Evolutionary conservation across 2,888 invertebrate genomes (phyloP).

Genomic region (Ophonus ardosiacus): DNA sequence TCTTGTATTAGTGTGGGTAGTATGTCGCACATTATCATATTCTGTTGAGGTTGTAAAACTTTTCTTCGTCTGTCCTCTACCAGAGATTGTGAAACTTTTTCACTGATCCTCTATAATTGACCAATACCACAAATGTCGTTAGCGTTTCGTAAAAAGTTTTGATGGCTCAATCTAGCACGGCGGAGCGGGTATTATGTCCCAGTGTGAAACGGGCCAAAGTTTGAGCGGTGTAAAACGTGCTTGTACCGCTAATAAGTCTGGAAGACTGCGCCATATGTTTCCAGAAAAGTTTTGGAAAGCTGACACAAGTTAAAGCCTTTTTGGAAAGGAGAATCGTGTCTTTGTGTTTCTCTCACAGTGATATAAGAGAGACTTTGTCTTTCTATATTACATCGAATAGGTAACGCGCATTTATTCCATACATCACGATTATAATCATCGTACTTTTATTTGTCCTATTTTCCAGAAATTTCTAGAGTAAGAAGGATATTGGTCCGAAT

Average conservation of each 20-base stretch:
- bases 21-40: slow-evolving; percentile 20
- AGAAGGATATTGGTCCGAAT: too few relatives aligned
- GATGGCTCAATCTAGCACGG: slow-evolving; percentile 39
- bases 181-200: slow-evolving; percentile 37
- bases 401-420: background rate
- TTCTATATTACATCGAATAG: background rate
- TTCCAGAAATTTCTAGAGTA: too few relatives aligned
- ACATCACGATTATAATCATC: background rate
- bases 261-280: slow-evolving; percentile 69
- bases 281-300: slow-evolving; percentile 61
- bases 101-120: slow-evolving; percentile 45
- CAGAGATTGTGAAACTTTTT: slow-evolving; percentile 43
- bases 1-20: background rate
- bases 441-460: too few relatives aligned
- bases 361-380: background rate
- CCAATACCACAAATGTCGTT: slow-evolving; percentile 49
- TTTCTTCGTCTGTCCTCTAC: background rate
- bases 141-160: slow-evolving; percentile 48
- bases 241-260: slow-evolving; percentile 72
- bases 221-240: slow-evolving; percentile 70
- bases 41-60: slow-evolving; percentile 14
- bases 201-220: slow-evolving; percentile 68
- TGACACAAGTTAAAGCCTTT: slow-evolving; percentile 49
- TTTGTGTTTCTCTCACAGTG: background rate
- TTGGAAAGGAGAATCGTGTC: slow-evolving; percentile 47